Conservation (phyloP, 2,888 invertebrate genomes). For the Ametastegia equiseti region DNA sequence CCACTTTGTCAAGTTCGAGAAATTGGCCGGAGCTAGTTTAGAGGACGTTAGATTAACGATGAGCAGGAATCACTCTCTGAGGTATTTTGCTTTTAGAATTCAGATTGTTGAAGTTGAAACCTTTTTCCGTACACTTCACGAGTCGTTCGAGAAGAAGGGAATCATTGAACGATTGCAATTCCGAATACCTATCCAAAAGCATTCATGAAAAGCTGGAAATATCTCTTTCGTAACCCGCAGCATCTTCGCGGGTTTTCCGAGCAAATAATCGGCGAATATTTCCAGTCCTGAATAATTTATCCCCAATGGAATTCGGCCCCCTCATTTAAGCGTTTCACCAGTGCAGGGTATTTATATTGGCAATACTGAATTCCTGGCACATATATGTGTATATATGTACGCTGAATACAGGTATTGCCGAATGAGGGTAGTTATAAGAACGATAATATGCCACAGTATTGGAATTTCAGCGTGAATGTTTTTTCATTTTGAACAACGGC, state of each 20-base stretch:
- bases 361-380: conserved; percentile 5
- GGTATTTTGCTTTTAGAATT: not conserved
- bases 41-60: not conserved
- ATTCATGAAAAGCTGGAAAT: conserved; percentile 9
- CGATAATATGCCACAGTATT: not conserved
- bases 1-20: not conserved
- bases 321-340: conserved; percentile 17
- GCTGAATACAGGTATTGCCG: not conserved
- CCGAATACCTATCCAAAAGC: not conserved
- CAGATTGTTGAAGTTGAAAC: not conserved
- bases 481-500: not conserved
- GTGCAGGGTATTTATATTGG: conserved; percentile 21
- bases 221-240: conserved; percentile 28
- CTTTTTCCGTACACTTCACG: not conserved
- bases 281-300: conserved; percentile 34
- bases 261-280: conserved; percentile 31
- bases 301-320: conserved; percentile 15
- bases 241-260: conserved; percentile 28
- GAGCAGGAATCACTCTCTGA: too few species aligned
- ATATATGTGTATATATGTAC: too few species aligned
- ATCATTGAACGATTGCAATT: conserved; percentile 13
- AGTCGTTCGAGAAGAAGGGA: not conserved
- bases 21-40: not conserved
- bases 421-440: not conserved
- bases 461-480: not conserved